Percentiles rank a stretch among this genome's conserved stretches.
phyloP scores from a whole-genome alignment of 2,797 vertebrate species.

The Cephalopachus bancanus region DNA sequence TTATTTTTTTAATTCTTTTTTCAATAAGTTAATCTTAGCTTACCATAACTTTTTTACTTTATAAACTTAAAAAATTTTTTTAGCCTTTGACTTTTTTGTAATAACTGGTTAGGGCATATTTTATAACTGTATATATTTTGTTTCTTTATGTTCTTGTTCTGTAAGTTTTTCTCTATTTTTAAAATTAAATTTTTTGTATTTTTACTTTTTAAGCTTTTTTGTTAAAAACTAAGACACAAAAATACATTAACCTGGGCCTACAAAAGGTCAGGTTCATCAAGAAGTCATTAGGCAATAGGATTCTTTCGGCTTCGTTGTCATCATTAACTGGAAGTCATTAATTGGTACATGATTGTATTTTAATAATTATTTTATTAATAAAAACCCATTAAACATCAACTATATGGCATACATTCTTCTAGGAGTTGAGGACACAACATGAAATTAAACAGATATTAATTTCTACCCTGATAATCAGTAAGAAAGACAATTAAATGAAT shows the following conservation, averaged over 20 bases:
- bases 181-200: not conserved
- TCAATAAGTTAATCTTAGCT: not conserved
- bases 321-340: not conserved
- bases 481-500: slow-evolving; percentile 3
- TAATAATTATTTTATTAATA: not conserved
- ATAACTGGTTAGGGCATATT: not conserved
- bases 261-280: not conserved
- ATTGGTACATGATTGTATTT: not conserved
- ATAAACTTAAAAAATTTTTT: not conserved
- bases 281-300: not conserved
- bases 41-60: not conserved
- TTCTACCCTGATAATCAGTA: not conserved
- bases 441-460: not conserved
- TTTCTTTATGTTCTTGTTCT: not conserved
- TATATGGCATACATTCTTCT: not conserved
- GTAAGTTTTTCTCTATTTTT: not conserved
- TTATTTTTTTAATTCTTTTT: not conserved
- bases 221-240: not conserved
- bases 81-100: not conserved
- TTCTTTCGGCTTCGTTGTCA: not conserved
- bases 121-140: not conserved
- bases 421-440: not conserved
- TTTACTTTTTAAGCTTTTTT: not conserved
- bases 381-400: not conserved
- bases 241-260: not conserved